These are phyloP conservation scores for Tiliqua scincoides DNA, from an alignment of 2,113 vertebrate genomes.

Conservation along the genomic window DNA sequence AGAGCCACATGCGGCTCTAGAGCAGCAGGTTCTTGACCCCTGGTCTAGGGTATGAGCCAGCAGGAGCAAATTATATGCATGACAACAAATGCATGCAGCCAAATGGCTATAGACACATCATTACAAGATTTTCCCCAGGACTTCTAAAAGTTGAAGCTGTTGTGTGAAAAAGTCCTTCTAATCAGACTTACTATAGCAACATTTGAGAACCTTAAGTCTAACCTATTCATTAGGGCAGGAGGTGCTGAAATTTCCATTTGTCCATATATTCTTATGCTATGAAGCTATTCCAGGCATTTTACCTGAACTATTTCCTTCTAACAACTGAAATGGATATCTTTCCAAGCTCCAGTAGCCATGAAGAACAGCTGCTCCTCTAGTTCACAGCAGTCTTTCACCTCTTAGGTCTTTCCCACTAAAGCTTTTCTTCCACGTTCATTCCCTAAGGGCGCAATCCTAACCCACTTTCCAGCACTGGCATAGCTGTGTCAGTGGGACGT, in stretches of 20 bases:
- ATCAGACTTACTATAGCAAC: background rate
- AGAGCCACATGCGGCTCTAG: too few species aligned
- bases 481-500: too few species aligned
- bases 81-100: background rate
- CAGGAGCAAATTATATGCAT: background rate
- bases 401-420: background rate
- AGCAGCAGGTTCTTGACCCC: too few species aligned
- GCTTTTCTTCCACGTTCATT: background rate
- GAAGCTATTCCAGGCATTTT: background rate
- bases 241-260: background rate
- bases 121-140: too few species aligned
- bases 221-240: background rate
- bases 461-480: too few species aligned
- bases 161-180: background rate
- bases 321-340: background rate
- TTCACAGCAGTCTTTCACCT: background rate
- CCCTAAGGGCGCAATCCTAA: too few species aligned
- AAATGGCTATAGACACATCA: background rate
- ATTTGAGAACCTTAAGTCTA: background rate
- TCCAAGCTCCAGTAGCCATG: background rate
- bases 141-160: background rate
- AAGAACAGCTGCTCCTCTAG: background rate
- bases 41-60: too few species aligned
- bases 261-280: background rate
- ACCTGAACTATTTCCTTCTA: background rate